These are phyloP conservation scores for Phyllotreta cruciferae DNA, from an alignment of 2,888 invertebrate species.

Conservation along the genomic window DNA sequence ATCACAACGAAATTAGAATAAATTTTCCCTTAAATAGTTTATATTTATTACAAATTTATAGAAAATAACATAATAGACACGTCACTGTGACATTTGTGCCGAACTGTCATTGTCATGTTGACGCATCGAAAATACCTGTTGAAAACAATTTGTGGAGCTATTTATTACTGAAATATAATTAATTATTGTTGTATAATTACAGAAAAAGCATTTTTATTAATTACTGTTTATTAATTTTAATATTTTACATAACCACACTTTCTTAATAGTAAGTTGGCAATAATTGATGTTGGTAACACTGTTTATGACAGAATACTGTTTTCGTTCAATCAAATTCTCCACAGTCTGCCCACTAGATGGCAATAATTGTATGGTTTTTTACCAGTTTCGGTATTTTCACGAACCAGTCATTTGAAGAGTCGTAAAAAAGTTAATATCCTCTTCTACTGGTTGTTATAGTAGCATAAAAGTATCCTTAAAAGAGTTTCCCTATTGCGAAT, in stretches of 20 bases:
- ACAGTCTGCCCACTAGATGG: conserved; percentile 14
- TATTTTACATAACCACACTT: too few relatives aligned
- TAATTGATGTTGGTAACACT: too few relatives aligned
- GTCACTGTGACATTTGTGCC: conserved; percentile 21
- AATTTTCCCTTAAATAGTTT: conserved; percentile 17
- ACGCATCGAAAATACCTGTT: neutral
- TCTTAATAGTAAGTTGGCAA: too few relatives aligned
- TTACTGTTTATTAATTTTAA: too few relatives aligned
- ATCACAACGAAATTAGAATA: conserved; percentile 41
- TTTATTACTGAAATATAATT: too few relatives aligned
- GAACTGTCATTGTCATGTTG: conserved; percentile 20
- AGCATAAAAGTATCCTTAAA: conserved; percentile 58
- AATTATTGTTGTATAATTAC: too few relatives aligned
- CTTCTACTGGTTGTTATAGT: conserved; percentile 58
- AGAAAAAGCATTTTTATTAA: too few relatives aligned
- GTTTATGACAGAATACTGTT: neutral
- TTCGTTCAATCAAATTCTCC: neutral
- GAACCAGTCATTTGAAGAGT: conserved; percentile 37
- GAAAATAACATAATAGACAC: conserved; percentile 24
- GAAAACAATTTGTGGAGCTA: too few relatives aligned
- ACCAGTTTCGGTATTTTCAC: neutral
- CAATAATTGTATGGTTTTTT: conserved; percentile 1
- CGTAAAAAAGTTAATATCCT: conserved; percentile 59
- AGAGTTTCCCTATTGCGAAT: conserved; percentile 57
- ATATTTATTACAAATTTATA: conserved; percentile 17